phyloP scores from a whole-genome alignment of 2,113 vertebrate genomes.

The Diglossa brunneiventris region DNA sequence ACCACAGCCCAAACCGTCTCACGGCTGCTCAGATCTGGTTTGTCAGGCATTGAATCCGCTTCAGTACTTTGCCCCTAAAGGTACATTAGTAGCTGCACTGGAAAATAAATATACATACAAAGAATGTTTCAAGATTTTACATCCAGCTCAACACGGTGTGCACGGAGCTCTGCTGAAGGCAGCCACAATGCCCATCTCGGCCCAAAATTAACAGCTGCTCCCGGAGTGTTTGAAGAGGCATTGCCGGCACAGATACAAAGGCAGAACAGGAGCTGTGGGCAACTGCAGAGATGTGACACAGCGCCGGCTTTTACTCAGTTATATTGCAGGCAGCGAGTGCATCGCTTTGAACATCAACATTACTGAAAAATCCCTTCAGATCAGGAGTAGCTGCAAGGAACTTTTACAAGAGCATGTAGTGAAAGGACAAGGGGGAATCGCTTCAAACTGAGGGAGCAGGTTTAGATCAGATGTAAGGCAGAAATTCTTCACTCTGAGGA shows the following conservation, averaged over 20 bases:
- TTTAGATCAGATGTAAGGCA: background rate
- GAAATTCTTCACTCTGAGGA: background rate
- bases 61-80: background rate
- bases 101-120: rapidly evolving
- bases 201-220: background rate
- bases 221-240: background rate
- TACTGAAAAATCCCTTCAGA: background rate
- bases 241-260: rapidly evolving
- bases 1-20: background rate
- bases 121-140: background rate
- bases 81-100: background rate
- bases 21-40: rapidly evolving
- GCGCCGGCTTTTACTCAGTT: background rate
- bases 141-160: rapidly evolving
- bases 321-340: background rate
- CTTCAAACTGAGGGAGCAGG: background rate
- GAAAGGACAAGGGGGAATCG: background rate
- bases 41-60: background rate
- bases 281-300: rapidly evolving
- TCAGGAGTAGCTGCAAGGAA: rapidly evolving
- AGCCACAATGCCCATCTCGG: rapidly evolving
- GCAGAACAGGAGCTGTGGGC: too few relatives aligned
- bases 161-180: background rate
- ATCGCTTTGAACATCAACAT: rapidly evolving
- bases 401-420: background rate